phyloP scores from a whole-genome alignment of 2,797 vertebrate genomes.

The Malurus leucopterus region DNA sequence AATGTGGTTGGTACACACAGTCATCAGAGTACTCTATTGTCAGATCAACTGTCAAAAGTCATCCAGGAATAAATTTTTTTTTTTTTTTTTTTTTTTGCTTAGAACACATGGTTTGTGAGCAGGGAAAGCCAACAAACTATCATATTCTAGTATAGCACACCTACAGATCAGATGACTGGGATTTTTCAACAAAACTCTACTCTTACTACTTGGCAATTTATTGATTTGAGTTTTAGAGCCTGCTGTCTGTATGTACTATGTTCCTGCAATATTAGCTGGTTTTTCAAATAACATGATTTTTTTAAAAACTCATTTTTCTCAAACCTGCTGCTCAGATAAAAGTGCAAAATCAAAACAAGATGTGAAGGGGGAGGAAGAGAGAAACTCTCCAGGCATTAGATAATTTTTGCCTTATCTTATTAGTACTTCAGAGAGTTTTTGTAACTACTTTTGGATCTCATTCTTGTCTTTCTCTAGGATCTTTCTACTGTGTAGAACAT shows the following conservation, averaged over 20 bases:
- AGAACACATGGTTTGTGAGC: neutral
- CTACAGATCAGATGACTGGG: neutral
- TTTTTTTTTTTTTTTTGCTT: neutral
- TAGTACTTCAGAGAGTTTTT: neutral
- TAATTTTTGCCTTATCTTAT: neutral
- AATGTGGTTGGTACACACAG: neutral
- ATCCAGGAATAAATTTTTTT: neutral
- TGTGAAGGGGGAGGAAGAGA: neutral
- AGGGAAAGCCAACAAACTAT: neutral
- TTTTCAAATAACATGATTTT: neutral
- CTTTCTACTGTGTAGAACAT: neutral
- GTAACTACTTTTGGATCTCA: neutral
- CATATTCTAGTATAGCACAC: neutral
- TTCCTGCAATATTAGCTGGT: neutral
- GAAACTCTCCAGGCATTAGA: neutral
- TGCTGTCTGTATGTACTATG: neutral
- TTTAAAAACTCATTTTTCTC: neutral
- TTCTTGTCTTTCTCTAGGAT: neutral
- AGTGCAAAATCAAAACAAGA: neutral
- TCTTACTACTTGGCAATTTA: neutral
- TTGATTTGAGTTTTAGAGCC: neutral
- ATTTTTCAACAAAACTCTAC: neutral
- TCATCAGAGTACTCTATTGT: neutral
- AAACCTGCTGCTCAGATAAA: neutral
- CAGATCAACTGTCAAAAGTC: neutral